A percentile compares a stretch with the other conserved stretches of the same genome.
Evolutionary conservation across 2,888 invertebrate species (phyloP).

Genomic region (Selenia dentaria): DNA sequence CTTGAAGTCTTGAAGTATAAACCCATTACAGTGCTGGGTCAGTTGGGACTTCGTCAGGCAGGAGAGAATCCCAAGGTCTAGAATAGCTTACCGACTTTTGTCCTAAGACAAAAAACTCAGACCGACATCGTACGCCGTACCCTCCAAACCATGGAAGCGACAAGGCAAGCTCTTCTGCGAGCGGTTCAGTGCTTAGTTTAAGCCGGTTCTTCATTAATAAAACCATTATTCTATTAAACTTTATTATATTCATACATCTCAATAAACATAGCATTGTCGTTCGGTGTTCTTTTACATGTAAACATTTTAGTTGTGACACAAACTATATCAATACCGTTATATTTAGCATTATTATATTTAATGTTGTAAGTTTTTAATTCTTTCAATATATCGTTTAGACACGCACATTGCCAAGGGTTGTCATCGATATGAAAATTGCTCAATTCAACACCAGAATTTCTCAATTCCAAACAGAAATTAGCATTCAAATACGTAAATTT

Average conservation of each 20-base stretch:
- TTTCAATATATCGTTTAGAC: slow-evolving; percentile 56
- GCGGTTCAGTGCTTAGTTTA: too few relatives aligned
- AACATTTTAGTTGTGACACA: slow-evolving; percentile 58
- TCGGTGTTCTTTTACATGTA: slow-evolving; percentile 55
- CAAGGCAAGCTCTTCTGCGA: too few relatives aligned
- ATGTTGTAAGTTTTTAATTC: slow-evolving; percentile 59
- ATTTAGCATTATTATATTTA: slow-evolving; percentile 54
- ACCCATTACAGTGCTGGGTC: too few relatives aligned
- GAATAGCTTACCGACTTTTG: too few relatives aligned
- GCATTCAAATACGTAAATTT: slow-evolving; percentile 62
- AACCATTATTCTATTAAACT: too few relatives aligned
- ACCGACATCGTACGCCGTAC: too few relatives aligned
- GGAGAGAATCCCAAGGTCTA: too few relatives aligned
- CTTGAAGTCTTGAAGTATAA: too few relatives aligned
- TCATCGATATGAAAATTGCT: slow-evolving; percentile 64
- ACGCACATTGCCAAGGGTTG: slow-evolving; percentile 76
- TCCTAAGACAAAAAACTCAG: too few relatives aligned
- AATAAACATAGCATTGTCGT: slow-evolving; percentile 51
- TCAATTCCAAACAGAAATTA: slow-evolving; percentile 66
- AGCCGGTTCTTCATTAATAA: too few relatives aligned
- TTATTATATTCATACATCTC: slow-evolving; percentile 41
- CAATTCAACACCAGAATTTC: slow-evolving; percentile 56
- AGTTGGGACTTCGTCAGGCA: too few relatives aligned
- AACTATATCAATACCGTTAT: slow-evolving; percentile 56
- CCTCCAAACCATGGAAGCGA: too few relatives aligned